Base-by-base conservation (phyloP, 2,888 invertebrate genomes). In the Stenodema calcarata region DNA sequence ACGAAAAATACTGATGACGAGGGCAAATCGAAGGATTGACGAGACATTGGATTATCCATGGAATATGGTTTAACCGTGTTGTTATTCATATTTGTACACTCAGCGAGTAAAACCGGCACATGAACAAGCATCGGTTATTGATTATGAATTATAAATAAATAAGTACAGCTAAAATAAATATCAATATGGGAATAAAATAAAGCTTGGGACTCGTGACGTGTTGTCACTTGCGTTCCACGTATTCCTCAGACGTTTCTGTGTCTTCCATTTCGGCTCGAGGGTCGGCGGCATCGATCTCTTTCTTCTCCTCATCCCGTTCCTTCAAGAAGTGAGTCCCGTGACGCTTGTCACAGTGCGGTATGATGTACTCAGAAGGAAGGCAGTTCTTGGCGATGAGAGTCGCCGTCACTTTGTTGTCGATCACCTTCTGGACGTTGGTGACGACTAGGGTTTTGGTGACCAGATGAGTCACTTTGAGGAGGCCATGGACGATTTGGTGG, bases 311-410 rank as follows among this genome's bases (percentile, higher is more conserved):
- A 6, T 81, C 35, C n/a, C 1, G 4, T 12, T 80, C 80, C n/a
- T 80, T 54, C 6, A 54, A 54, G 78, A 44, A 18, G 30, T n/a
- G 41, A 27, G 41, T 16, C 0, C 78, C 78, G 23, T 78, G 78
- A 18, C 18, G 27, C 1, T 18, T n/a, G 16, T 69, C 75, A 88
- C 91, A 91, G 27, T 90, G 88, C 0, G 91, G 91, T 7, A 91
- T 88, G 2, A 90, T 90, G 23, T 90, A 87, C 62, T 91, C 89
- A 44, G 85, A 88, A 0, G 91, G 91, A 0, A 91, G 85, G 81
- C 91, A 91, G 86, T 90, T 90, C 27, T 90, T 85, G 3, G 90
- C 90, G 0, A 91, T 89, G 6, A 91, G 89, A 1, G 90, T 91
- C 0, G 91, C 91, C 1, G 90, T 90, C 0, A 91, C 89, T 2